Conservation (phyloP, 92 coral and sea anemone genomes). For the Phenganax stokvisi region DNA sequence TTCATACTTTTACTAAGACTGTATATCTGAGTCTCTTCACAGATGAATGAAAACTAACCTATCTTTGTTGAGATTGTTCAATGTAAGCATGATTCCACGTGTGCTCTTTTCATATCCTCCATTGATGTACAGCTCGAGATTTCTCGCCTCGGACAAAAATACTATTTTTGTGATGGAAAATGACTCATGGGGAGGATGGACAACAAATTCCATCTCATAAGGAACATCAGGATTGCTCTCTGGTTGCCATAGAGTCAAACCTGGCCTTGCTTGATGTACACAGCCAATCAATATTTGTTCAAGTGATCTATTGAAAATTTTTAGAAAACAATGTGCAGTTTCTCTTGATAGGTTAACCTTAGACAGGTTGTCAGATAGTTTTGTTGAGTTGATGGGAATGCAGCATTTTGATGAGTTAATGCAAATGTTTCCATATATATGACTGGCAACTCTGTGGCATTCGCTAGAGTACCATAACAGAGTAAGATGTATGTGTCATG, state of each 20-base stretch:
- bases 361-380: no score
- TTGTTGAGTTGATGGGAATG: no score
- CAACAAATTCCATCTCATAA: constrained; percentile 90
- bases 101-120: constrained; percentile 88
- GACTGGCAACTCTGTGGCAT: neutral
- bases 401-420: no score
- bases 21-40: neutral
- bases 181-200: constrained; percentile 90
- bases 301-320: constrained; percentile 55
- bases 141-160: constrained; percentile 95
- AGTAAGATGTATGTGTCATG: no score
- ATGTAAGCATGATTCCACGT: constrained; percentile 92
- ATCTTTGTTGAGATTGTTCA: constrained; percentile 73
- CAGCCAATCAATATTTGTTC: constrained; percentile 92
- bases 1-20: neutral
- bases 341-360: no score
- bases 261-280: constrained; percentile 91
- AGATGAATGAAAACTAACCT: constrained; percentile 47
- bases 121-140: constrained; percentile 88
- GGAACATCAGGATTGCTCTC: constrained; percentile 63
- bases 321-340: neutral
- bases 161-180: constrained; percentile 85
- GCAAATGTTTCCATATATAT: neutral
- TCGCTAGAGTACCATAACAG: neutral
- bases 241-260: constrained; percentile 74